Evolutionary conservation across 2,888 invertebrate genomes (phyloP), one percentile per base, ranked within the genome.

Genomic region (Anoncus sp.): DNA sequence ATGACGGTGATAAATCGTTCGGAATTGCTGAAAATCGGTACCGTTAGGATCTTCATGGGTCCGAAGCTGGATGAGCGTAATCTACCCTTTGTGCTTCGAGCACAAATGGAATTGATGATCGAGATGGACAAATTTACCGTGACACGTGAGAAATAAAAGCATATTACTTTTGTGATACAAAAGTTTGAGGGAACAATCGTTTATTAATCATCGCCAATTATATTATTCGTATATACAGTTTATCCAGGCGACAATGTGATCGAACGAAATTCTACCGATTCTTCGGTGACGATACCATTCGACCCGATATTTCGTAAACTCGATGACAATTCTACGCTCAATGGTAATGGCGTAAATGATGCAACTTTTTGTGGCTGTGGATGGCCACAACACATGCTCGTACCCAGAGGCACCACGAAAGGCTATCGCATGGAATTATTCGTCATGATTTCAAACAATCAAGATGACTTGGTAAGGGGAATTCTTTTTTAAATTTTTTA

Each of bases 361-460:
- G 9, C 92, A 93, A 82, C 96, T 91, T 96, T 96, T 93, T 97
- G 97, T 92, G 97, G 97, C 77, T 97, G 97, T 86, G 97, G 97
- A 63, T 97, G 97, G 96, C 97, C 97, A 0, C 95, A 96, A 77
- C 96, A 97, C 90, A 93, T 97, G 94, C 92, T 97, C 6, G 83
- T 96, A 40, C 96, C 97, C 0, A 95, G 94, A 90, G 97, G 97
- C 3, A 94, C 90, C 4, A 86, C 92, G 0, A 92, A 93, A 74
- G 97, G 97, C 0, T 94, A 93, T 90, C 91, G 92, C 0, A 94
- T 94, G 86, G 94, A 96, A 82, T 91, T 97, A 47, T 97, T 96
- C 89, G 95, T 94, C 49, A 96, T 97, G 96, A 92, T 97, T 75
- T 95, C 96, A 70, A 94, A 97, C 91, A 95, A 94, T 90, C 91